A percentile compares a stretch with the other conserved stretches of the same genome.
Conservation (phyloP, 2,113 vertebrate species). For the Nerophis ophidion region DNA sequence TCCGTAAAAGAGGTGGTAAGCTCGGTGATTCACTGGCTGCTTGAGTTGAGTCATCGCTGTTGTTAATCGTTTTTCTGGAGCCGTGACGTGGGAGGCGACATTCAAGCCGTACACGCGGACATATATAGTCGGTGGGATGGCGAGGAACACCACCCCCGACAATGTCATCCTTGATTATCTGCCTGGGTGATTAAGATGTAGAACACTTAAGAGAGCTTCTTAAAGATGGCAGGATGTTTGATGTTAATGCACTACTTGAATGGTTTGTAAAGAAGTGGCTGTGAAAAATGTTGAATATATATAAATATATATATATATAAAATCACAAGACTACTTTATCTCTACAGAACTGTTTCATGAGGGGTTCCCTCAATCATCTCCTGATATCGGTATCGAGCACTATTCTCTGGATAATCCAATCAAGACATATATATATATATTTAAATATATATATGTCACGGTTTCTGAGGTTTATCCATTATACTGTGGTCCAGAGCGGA, state of each 20-base stretch:
- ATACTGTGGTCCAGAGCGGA: too few species aligned
- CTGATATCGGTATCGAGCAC: too few species aligned
- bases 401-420: too few species aligned
- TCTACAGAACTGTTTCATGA: too few species aligned
- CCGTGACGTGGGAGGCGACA: not conserved
- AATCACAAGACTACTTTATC: too few species aligned
- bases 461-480: too few species aligned
- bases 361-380: too few species aligned
- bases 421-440: too few species aligned
- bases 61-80: slow-evolving; percentile 5
- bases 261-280: too few species aligned
- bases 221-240: not conserved
- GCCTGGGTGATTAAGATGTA: slow-evolving; percentile 1
- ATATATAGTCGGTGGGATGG: slow-evolving; percentile 6
- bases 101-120: slow-evolving; percentile 1
- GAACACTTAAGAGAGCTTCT: not conserved
- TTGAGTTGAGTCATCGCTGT: slow-evolving; percentile 14
- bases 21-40: slow-evolving; percentile 20
- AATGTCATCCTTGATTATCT: not conserved
- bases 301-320: too few species aligned
- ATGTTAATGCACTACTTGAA: not conserved
- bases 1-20: not conserved
- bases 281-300: too few species aligned
- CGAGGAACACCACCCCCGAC: slow-evolving; percentile 3
- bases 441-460: too few species aligned